These are phyloP conservation scores for Calcarius lapponicus DNA, from an alignment of 2,797 vertebrate genomes.

Conservation along the genomic window DNA sequence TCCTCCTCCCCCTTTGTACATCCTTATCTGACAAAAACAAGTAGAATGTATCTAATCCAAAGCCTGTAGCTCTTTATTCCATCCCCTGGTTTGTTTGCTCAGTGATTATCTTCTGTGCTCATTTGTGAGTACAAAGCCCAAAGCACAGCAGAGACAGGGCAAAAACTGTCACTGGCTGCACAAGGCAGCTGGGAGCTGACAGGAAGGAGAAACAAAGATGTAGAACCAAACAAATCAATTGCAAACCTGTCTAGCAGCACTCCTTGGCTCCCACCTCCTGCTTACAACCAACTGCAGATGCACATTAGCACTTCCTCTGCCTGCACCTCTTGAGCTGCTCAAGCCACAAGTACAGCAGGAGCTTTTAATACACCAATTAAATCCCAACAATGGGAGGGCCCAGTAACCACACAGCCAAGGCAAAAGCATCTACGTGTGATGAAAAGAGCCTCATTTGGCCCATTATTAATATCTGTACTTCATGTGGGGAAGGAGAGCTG, in stretches of 20 bases:
- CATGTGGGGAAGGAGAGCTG: not conserved
- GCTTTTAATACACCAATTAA: conserved; percentile 29
- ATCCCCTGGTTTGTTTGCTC: not conserved
- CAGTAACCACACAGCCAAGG: not conserved
- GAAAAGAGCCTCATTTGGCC: not conserved
- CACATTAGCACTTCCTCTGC: not conserved
- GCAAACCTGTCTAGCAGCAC: not conserved
- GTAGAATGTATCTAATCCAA: not conserved
- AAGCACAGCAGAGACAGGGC: not conserved
- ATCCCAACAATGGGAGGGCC: not conserved
- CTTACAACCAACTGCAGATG: not conserved
- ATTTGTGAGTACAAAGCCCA: not conserved
- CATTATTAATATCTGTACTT: not conserved
- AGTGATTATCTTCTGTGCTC: not conserved
- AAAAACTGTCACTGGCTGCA: not conserved
- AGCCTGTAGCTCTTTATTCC: not conserved
- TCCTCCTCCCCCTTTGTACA: not conserved
- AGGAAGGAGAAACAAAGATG: not conserved
- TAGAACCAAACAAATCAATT: not conserved
- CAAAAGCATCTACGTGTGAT: not conserved
- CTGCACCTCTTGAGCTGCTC: not conserved
- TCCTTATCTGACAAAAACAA: not conserved
- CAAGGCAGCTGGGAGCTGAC: not conserved
- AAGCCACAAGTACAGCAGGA: not conserved
- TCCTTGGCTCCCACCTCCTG: not conserved